Percentiles rank a stretch among this genome's conserved stretches.
Conservation (phyloP, 1,140 invertebrate species). For the Diorhabda carinulata region DNA sequence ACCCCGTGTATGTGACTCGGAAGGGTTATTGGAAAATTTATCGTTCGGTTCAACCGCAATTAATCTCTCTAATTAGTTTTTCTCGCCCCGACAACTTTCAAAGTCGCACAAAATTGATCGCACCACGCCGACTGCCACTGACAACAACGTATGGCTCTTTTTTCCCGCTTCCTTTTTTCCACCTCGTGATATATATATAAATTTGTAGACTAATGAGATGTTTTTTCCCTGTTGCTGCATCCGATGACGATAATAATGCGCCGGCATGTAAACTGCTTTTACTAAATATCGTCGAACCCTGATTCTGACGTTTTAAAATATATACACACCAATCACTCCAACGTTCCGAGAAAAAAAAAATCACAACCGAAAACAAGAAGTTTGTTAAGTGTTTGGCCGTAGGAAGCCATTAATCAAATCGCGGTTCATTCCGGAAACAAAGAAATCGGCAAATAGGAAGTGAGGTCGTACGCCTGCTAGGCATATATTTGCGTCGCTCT, state of each 20-base stretch:
- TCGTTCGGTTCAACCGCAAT: slow-evolving; percentile 32
- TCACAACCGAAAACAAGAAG: background rate
- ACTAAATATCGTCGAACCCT: no score
- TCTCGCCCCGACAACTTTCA: slow-evolving; percentile 34
- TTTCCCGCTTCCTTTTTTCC: slow-evolving; percentile 8
- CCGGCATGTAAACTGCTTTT: no score
- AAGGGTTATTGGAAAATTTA: slow-evolving; percentile 41
- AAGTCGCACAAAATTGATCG: slow-evolving; percentile 42
- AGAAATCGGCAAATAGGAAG: slow-evolving; percentile 2
- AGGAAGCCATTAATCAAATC: slow-evolving; percentile 2
- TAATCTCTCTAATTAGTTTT: slow-evolving; percentile 46
- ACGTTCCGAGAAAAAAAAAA: background rate
- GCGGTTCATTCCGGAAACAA: slow-evolving; percentile 1
- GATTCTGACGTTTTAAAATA: background rate
- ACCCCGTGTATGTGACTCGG: background rate
- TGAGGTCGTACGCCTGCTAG: background rate
- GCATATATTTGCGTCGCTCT: slow-evolving; percentile 1
- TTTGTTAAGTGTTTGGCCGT: slow-evolving; percentile 2
- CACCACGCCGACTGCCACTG: slow-evolving; percentile 38
- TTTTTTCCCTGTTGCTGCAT: background rate
- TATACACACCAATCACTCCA: background rate
- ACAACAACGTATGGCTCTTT: slow-evolving; percentile 40
- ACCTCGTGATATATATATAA: slow-evolving; percentile 11
- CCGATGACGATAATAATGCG: background rate
- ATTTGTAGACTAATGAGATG: slow-evolving; percentile 8